Conservation (phyloP, 2,888 invertebrate genomes). For the Calameuta pallipes region DNA sequence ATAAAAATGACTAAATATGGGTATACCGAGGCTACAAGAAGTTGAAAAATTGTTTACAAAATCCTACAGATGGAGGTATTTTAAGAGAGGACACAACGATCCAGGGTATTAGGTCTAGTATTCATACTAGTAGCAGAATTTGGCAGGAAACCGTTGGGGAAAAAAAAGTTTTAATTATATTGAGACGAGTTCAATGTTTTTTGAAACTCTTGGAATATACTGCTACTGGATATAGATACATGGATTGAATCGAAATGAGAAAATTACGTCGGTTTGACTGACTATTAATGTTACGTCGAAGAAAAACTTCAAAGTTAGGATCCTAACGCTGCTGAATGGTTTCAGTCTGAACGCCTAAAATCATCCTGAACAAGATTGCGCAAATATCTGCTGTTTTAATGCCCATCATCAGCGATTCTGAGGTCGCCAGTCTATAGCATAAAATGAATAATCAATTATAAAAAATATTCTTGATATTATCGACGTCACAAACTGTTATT, state of each 20-base stretch:
- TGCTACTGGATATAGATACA: neutral
- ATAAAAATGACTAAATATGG: neutral
- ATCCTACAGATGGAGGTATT: neutral
- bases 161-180: neutral
- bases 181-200: neutral
- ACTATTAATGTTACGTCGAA: neutral
- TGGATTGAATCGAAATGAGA: neutral
- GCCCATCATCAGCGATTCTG: neutral
- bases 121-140: neutral
- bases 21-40: neutral
- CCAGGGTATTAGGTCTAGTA: neutral
- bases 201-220: neutral
- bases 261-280: neutral
- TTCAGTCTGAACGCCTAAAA: neutral
- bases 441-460: neutral
- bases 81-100: neutral
- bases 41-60: neutral
- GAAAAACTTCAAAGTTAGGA: neutral
- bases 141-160: neutral
- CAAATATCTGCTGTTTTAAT: neutral
- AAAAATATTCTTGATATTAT: neutral
- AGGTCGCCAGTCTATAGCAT: neutral
- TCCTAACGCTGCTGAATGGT: neutral
- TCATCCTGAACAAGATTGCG: neutral
- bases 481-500: too few relatives aligned